Evolutionary conservation across 2,888 invertebrate genomes (phyloP).

Genomic region (Eilema caniola): DNA sequence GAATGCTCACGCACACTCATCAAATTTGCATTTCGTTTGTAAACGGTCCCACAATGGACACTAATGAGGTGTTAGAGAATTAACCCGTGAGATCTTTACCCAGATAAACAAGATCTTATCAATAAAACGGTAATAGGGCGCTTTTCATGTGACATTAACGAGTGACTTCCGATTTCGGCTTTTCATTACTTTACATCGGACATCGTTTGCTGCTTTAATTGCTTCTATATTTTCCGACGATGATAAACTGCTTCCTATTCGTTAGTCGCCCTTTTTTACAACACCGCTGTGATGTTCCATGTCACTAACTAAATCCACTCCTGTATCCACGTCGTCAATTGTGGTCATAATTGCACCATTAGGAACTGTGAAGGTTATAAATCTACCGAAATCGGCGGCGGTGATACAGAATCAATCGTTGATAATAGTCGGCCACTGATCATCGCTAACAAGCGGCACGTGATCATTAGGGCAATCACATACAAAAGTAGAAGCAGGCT

Average conservation of each 20-base stretch:
- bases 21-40: constrained; percentile 83
- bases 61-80: constrained; percentile 84
- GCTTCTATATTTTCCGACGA: constrained; percentile 53
- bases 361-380: constrained; percentile 79
- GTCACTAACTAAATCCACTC: constrained; percentile 47
- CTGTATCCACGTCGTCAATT: constrained; percentile 59
- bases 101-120: constrained; percentile 73
- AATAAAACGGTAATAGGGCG: constrained; percentile 69
- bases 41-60: constrained; percentile 70
- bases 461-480: constrained; percentile 82
- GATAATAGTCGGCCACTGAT: constrained; percentile 74
- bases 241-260: constrained; percentile 58
- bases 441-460: constrained; percentile 83
- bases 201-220: constrained; percentile 57
- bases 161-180: constrained; percentile 72
- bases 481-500: constrained; percentile 70
- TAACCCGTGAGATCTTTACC: constrained; percentile 75
- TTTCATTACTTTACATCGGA: constrained; percentile 53
- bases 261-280: constrained; percentile 48
- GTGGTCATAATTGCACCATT: constrained; percentile 74
- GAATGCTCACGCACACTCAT: constrained; percentile 75
- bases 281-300: constrained; percentile 35
- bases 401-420: constrained; percentile 74
- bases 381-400: constrained; percentile 71
- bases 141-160: constrained; percentile 67